Conservation (phyloP, 2,797 vertebrate species). For the Fistularia tabacaria region DNA sequence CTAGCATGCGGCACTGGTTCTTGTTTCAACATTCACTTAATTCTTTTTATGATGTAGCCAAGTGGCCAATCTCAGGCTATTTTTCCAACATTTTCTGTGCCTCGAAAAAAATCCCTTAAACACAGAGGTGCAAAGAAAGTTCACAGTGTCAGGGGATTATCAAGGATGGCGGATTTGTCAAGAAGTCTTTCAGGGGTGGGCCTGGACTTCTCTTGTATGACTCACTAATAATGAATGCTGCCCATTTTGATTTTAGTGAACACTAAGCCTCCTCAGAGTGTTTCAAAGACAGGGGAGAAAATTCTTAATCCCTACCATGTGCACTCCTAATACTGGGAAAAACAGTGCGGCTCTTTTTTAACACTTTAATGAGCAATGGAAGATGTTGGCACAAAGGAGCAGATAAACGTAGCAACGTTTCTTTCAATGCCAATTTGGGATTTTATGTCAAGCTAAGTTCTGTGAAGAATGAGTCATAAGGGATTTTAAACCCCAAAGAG, state of each 20-base stretch:
- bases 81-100: constrained; percentile 17
- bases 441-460: constrained; percentile 17
- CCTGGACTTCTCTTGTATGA: constrained; percentile 46
- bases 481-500: constrained; percentile 13
- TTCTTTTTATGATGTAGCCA: no score
- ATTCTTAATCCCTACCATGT: constrained; percentile 75
- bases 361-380: constrained; percentile 48
- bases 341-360: constrained; percentile 34
- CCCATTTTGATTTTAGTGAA: constrained; percentile 66
- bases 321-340: constrained; percentile 65
- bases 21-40: no score
- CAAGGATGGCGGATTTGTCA: constrained; percentile 52
- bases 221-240: constrained; percentile 64
- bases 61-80: no score
- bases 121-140: constrained; percentile 66
- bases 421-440: constrained; percentile 8
- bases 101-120: constrained; percentile 34
- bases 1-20: no score
- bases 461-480: constrained; percentile 5
- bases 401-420: constrained; percentile 25
- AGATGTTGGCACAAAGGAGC: constrained; percentile 19
- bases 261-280: constrained; percentile 61
- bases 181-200: constrained; percentile 64
- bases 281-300: constrained; percentile 60
- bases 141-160: constrained; percentile 58